Base-by-base conservation (phyloP, 2,888 invertebrate genomes). In the Cybosia mesomella region DNA sequence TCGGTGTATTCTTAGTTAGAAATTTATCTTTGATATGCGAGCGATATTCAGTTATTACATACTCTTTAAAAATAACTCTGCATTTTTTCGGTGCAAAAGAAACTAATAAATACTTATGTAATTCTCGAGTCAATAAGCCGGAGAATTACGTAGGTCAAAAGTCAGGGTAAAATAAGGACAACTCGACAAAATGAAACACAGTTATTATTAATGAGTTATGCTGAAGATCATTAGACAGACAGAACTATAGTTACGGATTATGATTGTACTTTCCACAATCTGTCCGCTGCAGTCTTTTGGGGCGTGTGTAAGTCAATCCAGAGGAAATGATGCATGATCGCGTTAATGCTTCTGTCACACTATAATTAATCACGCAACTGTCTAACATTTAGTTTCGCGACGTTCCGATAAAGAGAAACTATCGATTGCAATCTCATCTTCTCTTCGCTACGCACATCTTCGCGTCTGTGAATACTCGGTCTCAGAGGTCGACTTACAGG, bases 401-500 rank as follows among this genome's bases (percentile, higher is more conserved):
- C 34, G n/a, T 36, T 34, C 21, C 5, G 28, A 28, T 28, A 28
- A 28, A n/a, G 15, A 0, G 39, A 22, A 39, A 59, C 13, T 15
- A 59, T 59, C 2, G 24, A 8, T 39, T 15, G 18, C 0, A 43
- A 24, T 22, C 22, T 39, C 3, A 21, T 58, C 2, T 22, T 13
- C n/a, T 18, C 18, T 49, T 18, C 22, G 60, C 43, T n/a, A 2
- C 10, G 18, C 11, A 36, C 15, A 21, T 58, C 62, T n/a, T 22
- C 21, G 34, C 10, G 0, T 24, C 36, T 11, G 39, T 43, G 57
- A n/a, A 57, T 15, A n/a, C 57, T 2, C 4, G 28, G 0, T 43
- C 58, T 58, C 28, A 64, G 15, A 49, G 39, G 21, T 64, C 63
- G 62, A 59, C 43, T 59, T 67, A 63, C 58, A 28, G 49, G 54